These are phyloP conservation scores for Dicyrtomina minuta DNA, from an alignment of 2,888 invertebrate species.

Conservation along the genomic window DNA sequence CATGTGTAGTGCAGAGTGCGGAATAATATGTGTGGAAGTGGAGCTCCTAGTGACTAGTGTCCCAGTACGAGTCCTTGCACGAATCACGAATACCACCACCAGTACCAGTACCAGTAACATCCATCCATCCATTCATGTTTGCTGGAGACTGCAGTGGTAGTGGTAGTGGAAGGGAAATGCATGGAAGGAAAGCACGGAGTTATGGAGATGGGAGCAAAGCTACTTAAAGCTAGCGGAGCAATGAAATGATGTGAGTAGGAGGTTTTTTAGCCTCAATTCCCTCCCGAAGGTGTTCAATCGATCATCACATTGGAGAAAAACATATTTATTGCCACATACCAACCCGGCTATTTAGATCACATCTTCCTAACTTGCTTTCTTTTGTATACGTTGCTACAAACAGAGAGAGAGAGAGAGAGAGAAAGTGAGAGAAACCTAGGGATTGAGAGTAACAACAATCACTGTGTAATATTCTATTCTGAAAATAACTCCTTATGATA, in stretches of 20 bases:
- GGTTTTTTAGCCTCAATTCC: conserved; percentile 15
- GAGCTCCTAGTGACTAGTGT: too few species aligned
- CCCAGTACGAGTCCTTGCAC: too few species aligned
- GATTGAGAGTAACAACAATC: background rate
- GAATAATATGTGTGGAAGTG: too few species aligned
- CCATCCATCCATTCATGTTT: too few species aligned
- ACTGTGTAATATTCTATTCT: too few species aligned
- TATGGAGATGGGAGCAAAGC: background rate
- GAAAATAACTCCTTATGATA: too few species aligned
- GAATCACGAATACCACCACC: too few species aligned
- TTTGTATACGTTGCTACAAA: background rate
- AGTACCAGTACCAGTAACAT: too few species aligned
- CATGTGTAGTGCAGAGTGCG: too few species aligned
- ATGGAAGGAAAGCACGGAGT: background rate
- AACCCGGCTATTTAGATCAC: background rate
- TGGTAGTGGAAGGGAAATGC: background rate
- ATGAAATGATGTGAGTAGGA: conserved; percentile 1
- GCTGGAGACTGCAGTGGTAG: background rate
- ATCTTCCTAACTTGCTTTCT: background rate
- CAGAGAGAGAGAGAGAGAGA: background rate
- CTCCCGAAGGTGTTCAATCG: conserved; percentile 26
- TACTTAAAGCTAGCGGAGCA: background rate
- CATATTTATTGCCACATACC: conserved; percentile 3
- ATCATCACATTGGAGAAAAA: conserved; percentile 14
- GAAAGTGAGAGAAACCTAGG: conserved; percentile 1